Evolutionary conservation across 2,888 invertebrate species (phyloP).

Genomic region (Coecobrya sp.): DNA sequence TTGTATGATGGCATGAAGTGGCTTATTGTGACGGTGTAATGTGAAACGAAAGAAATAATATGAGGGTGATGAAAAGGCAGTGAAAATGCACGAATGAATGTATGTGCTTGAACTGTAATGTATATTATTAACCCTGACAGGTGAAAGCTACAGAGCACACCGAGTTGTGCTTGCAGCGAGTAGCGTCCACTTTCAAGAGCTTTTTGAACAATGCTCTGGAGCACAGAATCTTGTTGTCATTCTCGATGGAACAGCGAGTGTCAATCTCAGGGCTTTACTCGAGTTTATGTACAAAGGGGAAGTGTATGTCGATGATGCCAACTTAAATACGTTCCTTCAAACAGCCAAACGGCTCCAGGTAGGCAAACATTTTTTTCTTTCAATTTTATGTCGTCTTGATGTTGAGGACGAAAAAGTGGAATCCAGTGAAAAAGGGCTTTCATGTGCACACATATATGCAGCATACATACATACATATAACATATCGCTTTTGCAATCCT

Average conservation of each 20-base stretch:
- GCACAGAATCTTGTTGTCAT: conserved; percentile 93
- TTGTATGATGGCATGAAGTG: neutral
- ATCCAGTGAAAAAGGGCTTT: too few species aligned
- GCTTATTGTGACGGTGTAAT: conserved; percentile 60
- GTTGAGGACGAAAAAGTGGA: too few species aligned
- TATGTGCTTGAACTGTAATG: neutral
- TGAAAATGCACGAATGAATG: neutral
- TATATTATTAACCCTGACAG: conserved; percentile 88
- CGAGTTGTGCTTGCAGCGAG: conserved; percentile 97
- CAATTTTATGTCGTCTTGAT: neutral
- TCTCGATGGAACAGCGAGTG: conserved; percentile 92
- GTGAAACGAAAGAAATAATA: conserved; percentile 20
- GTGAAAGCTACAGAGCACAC: conserved; percentile 96
- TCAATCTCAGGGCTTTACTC: conserved; percentile 93
- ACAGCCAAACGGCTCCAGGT: conserved; percentile 90
- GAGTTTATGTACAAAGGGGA: conserved; percentile 98
- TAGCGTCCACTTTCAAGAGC: conserved; percentile 97
- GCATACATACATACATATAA: neutral
- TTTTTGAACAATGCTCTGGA: conserved; percentile 96
- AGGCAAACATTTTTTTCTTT: conserved; percentile 29
- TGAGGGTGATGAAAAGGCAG: neutral
- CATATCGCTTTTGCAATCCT: neutral
- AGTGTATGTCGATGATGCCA: conserved; percentile 97
- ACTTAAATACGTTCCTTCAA: conserved; percentile 96
- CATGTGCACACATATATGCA: neutral